These are phyloP conservation scores for Acanthococcus lagerstroemiae DNA, from an alignment of 2,888 invertebrate genomes.

Conservation along the genomic window DNA sequence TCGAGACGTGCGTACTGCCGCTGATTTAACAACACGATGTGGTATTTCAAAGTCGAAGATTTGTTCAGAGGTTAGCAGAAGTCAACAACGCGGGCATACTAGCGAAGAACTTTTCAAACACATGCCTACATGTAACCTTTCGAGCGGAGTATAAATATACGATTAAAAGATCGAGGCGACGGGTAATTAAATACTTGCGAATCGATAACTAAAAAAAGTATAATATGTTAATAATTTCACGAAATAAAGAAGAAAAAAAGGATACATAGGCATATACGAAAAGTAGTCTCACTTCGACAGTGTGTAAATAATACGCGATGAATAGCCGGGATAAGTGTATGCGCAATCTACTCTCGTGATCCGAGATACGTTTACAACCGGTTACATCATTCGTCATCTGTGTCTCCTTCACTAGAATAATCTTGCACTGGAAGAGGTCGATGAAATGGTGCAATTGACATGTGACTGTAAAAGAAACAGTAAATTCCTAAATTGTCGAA, in stretches of 20 bases:
- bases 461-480: conserved; percentile 49
- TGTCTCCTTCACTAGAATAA: conserved; percentile 80
- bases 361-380: not conserved
- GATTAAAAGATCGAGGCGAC: too few relatives aligned
- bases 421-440: conserved; percentile 54
- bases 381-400: conserved; percentile 65
- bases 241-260: not conserved
- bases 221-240: not conserved
- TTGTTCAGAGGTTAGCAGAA: too few relatives aligned
- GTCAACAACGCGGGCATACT: too few relatives aligned
- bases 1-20: too few relatives aligned
- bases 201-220: too few relatives aligned
- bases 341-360: not conserved
- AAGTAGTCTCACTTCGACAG: not conserved
- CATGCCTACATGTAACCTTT: too few relatives aligned
- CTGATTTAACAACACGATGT: too few relatives aligned
- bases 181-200: too few relatives aligned
- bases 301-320: not conserved
- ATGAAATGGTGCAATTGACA: conserved; percentile 45
- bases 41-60: too few relatives aligned
- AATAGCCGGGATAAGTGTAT: not conserved
- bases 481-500: not conserved
- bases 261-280: not conserved
- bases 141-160: too few relatives aligned
- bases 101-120: too few relatives aligned